Percentiles rank a stretch among this genome's conserved stretches.
Evolutionary conservation across 1,140 invertebrate species (phyloP).

Genomic region (Teleogryllus occipitalis): DNA sequence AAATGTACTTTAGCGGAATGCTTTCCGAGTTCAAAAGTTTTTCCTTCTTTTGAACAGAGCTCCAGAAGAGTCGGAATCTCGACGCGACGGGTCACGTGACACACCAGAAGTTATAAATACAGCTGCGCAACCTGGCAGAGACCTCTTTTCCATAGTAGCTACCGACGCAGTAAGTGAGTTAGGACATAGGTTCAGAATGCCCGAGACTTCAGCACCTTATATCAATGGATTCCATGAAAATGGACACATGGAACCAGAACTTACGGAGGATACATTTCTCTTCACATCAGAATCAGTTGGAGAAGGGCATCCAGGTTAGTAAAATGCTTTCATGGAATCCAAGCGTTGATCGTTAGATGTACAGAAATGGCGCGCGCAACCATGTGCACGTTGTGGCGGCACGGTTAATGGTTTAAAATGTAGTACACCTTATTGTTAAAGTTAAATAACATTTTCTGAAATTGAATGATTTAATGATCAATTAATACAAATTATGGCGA

Average conservation of each 20-base stretch:
- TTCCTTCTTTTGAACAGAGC: conserved; percentile 1
- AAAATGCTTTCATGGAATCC: conserved; percentile 20
- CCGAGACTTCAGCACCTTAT: conserved; percentile 53
- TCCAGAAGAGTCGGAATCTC: neutral
- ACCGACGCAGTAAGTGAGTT: conserved; percentile 9
- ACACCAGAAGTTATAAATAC: conserved; percentile 19
- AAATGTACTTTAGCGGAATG: neutral
- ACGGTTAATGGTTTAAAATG: neutral
- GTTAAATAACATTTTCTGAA: neutral
- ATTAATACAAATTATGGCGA: no score
- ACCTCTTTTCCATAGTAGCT: conserved; percentile 22
- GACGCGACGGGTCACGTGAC: conserved; percentile 30
- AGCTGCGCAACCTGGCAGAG: neutral
- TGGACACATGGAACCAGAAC: conserved; percentile 60
- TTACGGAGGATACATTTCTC: conserved; percentile 82
- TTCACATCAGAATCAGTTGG: conserved; percentile 99
- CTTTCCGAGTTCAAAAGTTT: neutral
- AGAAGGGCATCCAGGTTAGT: conserved; percentile 93
- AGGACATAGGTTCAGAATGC: conserved; percentile 44
- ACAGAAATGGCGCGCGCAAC: conserved; percentile 14
- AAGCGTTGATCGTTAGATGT: neutral
- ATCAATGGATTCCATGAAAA: conserved; percentile 67
- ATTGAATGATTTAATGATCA: no score
- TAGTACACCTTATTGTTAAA: neutral
- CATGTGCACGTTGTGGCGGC: conserved; percentile 19